phyloP scores from a whole-genome alignment of 30 jellyfish, hydroid and myxozoan genomes.

The Turritopsis rubra region DNA sequence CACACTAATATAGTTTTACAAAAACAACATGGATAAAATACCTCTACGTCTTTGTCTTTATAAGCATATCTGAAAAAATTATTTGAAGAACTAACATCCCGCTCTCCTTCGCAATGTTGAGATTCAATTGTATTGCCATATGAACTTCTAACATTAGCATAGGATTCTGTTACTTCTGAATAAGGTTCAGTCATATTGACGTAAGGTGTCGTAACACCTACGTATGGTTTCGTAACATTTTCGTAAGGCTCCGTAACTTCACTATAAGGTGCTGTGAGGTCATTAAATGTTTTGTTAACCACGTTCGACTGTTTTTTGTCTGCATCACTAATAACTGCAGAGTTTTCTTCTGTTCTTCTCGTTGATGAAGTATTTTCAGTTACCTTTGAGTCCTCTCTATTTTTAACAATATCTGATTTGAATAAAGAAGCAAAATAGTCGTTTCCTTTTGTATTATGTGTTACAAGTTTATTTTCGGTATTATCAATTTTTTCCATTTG shows the following conservation, averaged over 20 bases:
- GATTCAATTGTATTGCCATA: neutral
- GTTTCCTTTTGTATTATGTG: neutral
- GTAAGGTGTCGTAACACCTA: constrained; percentile 30
- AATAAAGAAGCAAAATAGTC: constrained; percentile 6
- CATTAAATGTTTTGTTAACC: neutral
- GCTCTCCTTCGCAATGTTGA: neutral
- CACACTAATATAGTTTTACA: neutral
- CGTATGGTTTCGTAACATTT: neutral
- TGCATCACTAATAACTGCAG: neutral
- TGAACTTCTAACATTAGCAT: neutral
- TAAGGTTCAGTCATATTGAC: constrained; percentile 1
- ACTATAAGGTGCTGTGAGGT: neutral
- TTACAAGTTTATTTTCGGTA: neutral
- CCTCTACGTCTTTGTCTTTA: neutral
- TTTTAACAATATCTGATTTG: constrained; percentile 21
- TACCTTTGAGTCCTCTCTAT: constrained; percentile 10
- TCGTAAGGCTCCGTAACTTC: neutral
- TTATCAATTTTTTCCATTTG: neutral
- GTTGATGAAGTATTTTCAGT: neutral
- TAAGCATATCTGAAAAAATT: constrained; percentile 3
- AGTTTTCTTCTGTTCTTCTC: neutral
- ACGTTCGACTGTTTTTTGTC: neutral
- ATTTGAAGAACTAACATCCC: neutral
- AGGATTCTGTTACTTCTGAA: constrained; percentile 14
- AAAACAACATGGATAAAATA: neutral